phyloP scores from a whole-genome alignment of 2,113 vertebrate genomes.

The Urocynchramus pylzowi region DNA sequence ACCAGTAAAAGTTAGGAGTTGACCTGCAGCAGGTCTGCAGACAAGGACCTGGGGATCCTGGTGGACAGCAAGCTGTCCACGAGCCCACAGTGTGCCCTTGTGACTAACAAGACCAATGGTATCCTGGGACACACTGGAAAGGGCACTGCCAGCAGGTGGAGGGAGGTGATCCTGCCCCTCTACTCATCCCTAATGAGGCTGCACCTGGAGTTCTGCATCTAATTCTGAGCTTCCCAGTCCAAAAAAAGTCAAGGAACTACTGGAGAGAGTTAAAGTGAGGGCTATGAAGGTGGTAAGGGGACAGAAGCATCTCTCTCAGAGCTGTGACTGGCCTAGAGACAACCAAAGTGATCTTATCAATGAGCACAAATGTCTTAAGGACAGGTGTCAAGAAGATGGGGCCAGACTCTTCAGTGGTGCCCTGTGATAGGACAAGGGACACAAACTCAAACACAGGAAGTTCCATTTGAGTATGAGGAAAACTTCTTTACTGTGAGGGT shows the following conservation, averaged over 20 bases:
- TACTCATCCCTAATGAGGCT: neutral
- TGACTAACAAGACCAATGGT: neutral
- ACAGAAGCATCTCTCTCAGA: neutral
- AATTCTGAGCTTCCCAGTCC: neutral
- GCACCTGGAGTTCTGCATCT: neutral
- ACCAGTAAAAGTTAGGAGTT: neutral
- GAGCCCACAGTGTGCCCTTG: neutral
- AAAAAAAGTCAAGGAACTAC: neutral
- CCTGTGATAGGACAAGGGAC: neutral
- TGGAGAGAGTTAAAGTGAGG: neutral
- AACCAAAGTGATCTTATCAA: fast-evolving
- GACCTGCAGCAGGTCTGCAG: neutral
- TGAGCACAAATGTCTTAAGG: neutral
- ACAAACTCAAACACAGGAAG: neutral
- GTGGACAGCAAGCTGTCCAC: neutral
- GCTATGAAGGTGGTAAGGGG: neutral
- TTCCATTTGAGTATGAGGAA: neutral
- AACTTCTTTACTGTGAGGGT: neutral
- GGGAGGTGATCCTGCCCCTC: neutral
- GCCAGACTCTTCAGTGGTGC: neutral
- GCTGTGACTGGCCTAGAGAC: neutral
- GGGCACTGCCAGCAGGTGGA: neutral
- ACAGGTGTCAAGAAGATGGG: neutral
- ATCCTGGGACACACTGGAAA: neutral
- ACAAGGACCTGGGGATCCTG: neutral